Evolutionary conservation across 2,113 vertebrate genomes (phyloP).

Genomic region (Agapornis roseicollis): DNA sequence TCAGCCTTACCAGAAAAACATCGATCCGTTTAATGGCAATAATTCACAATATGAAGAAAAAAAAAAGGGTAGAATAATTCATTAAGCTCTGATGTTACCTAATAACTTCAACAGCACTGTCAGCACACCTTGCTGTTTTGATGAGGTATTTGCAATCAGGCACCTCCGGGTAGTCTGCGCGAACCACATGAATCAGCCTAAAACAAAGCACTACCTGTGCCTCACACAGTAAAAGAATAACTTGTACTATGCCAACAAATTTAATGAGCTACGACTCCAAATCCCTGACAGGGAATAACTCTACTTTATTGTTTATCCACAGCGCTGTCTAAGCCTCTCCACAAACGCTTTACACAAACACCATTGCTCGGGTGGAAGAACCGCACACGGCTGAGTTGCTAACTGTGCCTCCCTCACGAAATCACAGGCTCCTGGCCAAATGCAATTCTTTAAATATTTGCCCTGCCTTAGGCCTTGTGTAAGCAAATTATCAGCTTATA

Average conservation of each 20-base stretch:
- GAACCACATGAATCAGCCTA: neutral
- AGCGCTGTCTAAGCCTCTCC: neutral
- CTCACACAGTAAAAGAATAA: neutral
- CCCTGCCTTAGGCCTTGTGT: neutral
- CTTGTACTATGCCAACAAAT: slow-evolving; percentile 11
- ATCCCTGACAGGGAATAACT: slow-evolving; percentile 14
- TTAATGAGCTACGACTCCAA: slow-evolving; percentile 56
- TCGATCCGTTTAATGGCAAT: neutral
- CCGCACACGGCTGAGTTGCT: neutral
- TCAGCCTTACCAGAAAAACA: neutral
- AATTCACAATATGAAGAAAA: neutral
- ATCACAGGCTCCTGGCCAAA: slow-evolving; percentile 1
- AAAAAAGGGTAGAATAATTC: neutral
- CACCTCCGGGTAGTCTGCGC: neutral
- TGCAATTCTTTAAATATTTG: slow-evolving; percentile 17
- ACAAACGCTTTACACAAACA: neutral
- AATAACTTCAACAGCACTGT: neutral
- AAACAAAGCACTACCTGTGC: neutral
- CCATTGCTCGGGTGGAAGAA: neutral
- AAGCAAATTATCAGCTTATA: slow-evolving; percentile 36
- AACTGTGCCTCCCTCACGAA: neutral
- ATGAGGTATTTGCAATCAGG: neutral
- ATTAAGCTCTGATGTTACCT: neutral
- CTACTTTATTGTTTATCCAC: slow-evolving; percentile 32
- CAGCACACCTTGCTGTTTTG: neutral